phyloP scores from a whole-genome alignment of 2,888 invertebrate genomes.

The Iphiclides podalirius region DNA sequence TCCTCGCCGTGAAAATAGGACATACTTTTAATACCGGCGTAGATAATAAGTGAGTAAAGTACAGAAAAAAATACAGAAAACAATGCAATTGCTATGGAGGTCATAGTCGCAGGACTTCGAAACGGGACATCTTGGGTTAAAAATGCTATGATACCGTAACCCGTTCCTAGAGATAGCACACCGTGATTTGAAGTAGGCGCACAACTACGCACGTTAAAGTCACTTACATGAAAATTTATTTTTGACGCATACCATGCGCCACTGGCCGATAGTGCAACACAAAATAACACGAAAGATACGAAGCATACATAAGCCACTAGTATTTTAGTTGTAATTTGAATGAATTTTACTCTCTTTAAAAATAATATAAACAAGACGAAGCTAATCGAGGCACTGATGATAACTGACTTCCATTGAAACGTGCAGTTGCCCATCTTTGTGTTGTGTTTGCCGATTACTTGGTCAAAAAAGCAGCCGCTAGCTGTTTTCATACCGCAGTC shows the following conservation, averaged over 20 bases:
- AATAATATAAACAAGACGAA: conserved; percentile 48
- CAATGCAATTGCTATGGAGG: conserved; percentile 50
- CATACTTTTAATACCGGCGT: conserved; percentile 61
- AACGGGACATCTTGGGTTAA: conserved; percentile 55
- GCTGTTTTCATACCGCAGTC: conserved; percentile 66
- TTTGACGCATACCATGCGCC: conserved; percentile 61
- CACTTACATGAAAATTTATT: conserved; percentile 40
- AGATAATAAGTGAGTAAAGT: conserved; percentile 49
- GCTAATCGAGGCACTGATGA: conserved; percentile 39
- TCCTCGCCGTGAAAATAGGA: conserved; percentile 67
- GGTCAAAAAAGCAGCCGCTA: conserved; percentile 57
- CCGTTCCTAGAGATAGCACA: conserved; percentile 51
- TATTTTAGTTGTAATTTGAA: conserved; percentile 46
- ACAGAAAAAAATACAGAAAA: conserved; percentile 46
- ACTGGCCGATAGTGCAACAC: conserved; percentile 52
- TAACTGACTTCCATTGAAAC: conserved; percentile 49
- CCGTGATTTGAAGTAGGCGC: conserved; percentile 44
- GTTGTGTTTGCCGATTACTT: conserved; percentile 54
- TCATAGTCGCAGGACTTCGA: conserved; percentile 67
- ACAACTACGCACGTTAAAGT: conserved; percentile 35
- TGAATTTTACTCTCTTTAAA: conserved; percentile 49
- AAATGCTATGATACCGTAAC: conserved; percentile 54
- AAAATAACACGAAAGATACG: conserved; percentile 49
- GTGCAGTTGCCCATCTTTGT: conserved; percentile 40
- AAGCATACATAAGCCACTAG: conserved; percentile 42